These are phyloP conservation scores for Mus spretus DNA, from an alignment of 2,797 vertebrate genomes.

Conservation along the genomic window DNA sequence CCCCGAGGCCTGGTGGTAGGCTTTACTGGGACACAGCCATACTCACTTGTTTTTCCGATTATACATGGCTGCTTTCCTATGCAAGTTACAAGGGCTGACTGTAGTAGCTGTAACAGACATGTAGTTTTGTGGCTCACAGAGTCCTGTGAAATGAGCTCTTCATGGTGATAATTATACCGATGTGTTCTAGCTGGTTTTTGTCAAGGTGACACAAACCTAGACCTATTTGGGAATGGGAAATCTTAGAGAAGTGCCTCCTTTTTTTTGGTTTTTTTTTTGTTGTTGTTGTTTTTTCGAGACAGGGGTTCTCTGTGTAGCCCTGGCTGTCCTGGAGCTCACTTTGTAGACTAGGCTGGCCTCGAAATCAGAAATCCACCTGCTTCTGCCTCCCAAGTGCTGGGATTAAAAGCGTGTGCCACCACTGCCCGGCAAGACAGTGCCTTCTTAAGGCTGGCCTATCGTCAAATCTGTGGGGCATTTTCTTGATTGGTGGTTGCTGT, in stretches of 20 bases:
- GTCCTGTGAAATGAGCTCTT: background rate
- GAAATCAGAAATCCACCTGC: too few relatives aligned
- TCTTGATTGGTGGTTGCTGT: background rate
- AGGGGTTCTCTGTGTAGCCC: too few relatives aligned
- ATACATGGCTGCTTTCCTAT: background rate
- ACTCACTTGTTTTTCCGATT: background rate
- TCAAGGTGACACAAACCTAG: background rate
- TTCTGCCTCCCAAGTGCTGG: too few relatives aligned
- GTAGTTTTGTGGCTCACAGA: background rate
- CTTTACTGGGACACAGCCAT: background rate
- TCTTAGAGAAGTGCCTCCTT: background rate
- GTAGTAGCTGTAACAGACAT: background rate
- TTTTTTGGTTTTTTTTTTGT: too few relatives aligned
- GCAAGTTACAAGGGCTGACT: background rate
- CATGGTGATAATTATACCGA: background rate
- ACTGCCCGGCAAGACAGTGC: background rate
- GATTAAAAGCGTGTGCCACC: too few relatives aligned
- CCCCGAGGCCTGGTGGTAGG: background rate
- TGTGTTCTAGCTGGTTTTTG: background rate
- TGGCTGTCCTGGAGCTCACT: too few relatives aligned
- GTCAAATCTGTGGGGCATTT: background rate
- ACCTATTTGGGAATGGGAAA: background rate
- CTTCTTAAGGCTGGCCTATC: background rate
- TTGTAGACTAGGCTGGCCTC: too few relatives aligned
- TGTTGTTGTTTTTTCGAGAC: too few relatives aligned